These are phyloP conservation scores for Anoplophora glabripennis DNA, from an alignment of 1,140 invertebrate species.

Conservation along the genomic window DNA sequence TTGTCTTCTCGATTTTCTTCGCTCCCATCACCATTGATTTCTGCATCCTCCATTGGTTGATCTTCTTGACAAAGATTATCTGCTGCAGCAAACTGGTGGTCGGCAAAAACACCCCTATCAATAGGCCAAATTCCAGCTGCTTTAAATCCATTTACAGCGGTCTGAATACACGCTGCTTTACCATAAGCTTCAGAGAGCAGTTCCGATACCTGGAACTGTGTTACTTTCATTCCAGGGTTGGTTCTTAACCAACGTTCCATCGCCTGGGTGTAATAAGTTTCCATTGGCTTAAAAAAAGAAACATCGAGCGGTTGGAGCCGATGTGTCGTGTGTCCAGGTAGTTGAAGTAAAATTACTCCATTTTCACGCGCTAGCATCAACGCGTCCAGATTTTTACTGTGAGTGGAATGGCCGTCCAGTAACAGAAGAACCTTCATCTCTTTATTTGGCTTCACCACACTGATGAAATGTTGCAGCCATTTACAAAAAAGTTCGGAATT, in stretches of 20 bases:
- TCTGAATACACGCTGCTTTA: too few species aligned
- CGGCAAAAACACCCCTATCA: too few species aligned
- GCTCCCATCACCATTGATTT: too few species aligned
- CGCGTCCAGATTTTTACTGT: slow-evolving; percentile 33
- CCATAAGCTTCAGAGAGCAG: too few species aligned
- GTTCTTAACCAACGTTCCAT: slow-evolving; percentile 31
- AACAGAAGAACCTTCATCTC: slow-evolving; percentile 38
- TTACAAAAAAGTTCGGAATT: slow-evolving; percentile 27
- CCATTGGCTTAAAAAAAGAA: slow-evolving; percentile 45
- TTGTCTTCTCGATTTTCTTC: too few species aligned
- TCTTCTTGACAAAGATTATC: too few species aligned
- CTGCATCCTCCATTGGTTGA: too few species aligned
- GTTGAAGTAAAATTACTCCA: slow-evolving; percentile 25
- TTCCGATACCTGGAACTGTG: slow-evolving; percentile 14
- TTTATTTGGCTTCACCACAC: slow-evolving; percentile 12
- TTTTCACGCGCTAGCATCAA: slow-evolving; percentile 23
- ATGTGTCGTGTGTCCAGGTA: slow-evolving; percentile 31
- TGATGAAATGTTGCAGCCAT: slow-evolving; percentile 33
- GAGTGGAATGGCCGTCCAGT: slow-evolving; percentile 37
- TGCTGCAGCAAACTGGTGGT: too few species aligned
- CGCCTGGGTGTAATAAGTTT: slow-evolving; percentile 35
- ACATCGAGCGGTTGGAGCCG: slow-evolving; percentile 47
- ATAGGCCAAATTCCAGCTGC: too few species aligned
- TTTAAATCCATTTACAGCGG: too few species aligned
- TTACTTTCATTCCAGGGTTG: slow-evolving; percentile 35